Base-by-base conservation (phyloP, 2,888 invertebrate genomes). In the Achlya flavicornis region DNA sequence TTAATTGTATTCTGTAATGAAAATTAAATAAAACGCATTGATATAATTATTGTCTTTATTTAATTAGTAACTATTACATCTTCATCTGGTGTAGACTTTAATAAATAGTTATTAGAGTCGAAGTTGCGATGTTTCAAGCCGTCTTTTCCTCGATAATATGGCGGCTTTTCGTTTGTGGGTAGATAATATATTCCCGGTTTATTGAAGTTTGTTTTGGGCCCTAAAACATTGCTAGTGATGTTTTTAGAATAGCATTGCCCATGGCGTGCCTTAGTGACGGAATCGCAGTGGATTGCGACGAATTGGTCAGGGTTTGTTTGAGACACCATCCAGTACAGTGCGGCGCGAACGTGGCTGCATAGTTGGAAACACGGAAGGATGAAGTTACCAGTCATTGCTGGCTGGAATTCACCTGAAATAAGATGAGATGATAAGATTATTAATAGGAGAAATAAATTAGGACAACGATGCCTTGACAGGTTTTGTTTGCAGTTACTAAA, bases 311-410 rank as follows among this genome's bases (percentile, higher is more conserved):
- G 85, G 66, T 89, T 80, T 8, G 68, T 71, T 63, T 75, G 75
- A 0, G 92, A 83, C 0, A 83, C 58, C 0, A 83, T 67, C 88
- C 88, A 91, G 79, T 91, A 92, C 65, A 85, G 68, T 0, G 84
- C 89, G 0, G 93, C 74, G 3, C 90, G 83, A 0, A 90, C 74
- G 71, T 93, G 93, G 63, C 92, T 92, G 81, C 93, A 93, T 3
- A 92, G 70, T 60, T 83, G 79, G 66, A 92, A 85, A 70, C 92
- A 92, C 0, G 92, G 92, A 57, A 92, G 76, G 58, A 92, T 80
- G 76, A 92, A 89, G 64, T 81, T 76, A 2, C 83, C 79, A 4
- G 70, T 70, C 72, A 90, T 82, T 0, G 86, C 76, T 14, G 87
- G 84, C 70, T 93, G 93, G 72, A 77, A 91, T 80, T 93, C 93